Evolutionary conservation across 2,888 invertebrate species (phyloP).

Genomic region (Allolobophora icterica): DNA sequence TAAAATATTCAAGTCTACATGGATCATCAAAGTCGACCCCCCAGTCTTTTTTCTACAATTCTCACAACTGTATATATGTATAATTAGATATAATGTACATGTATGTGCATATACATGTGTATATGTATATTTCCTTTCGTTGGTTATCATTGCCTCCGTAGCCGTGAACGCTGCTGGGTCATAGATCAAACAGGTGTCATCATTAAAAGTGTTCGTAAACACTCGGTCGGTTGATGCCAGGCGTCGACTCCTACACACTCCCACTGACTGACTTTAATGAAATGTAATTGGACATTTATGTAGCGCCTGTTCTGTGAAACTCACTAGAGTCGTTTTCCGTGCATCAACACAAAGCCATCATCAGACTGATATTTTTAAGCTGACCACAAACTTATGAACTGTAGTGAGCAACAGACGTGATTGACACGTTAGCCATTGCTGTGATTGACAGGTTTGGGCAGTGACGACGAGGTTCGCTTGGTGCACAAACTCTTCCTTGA

Average conservation of each 20-base stretch:
- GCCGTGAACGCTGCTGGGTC: not conserved
- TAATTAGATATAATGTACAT: no score
- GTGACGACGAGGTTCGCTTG: slow-evolving; percentile 94
- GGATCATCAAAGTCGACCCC: no score
- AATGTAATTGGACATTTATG: not conserved
- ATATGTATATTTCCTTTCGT: no score
- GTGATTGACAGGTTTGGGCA: slow-evolving; percentile 72
- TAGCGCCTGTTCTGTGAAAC: not conserved
- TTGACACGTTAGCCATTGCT: not conserved
- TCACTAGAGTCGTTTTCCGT: no score
- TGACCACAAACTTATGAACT: not conserved
- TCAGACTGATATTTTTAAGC: not conserved
- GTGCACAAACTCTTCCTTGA: slow-evolving; percentile 85
- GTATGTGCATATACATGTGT: no score
- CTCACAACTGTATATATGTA: no score
- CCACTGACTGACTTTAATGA: not conserved
- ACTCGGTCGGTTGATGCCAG: not conserved
- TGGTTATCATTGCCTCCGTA: no score
- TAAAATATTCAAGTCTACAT: no score
- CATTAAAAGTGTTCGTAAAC: slow-evolving; percentile 17
- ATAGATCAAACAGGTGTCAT: slow-evolving; percentile 17
- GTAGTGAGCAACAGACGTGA: no score
- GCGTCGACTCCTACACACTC: not conserved
- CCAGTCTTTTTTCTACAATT: no score
- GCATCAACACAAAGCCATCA: not conserved